Evolutionary conservation across 2,797 vertebrate species (phyloP), one percentile per base, ranked within the genome.

Genomic region (Buphagus erythrorhynchus): DNA sequence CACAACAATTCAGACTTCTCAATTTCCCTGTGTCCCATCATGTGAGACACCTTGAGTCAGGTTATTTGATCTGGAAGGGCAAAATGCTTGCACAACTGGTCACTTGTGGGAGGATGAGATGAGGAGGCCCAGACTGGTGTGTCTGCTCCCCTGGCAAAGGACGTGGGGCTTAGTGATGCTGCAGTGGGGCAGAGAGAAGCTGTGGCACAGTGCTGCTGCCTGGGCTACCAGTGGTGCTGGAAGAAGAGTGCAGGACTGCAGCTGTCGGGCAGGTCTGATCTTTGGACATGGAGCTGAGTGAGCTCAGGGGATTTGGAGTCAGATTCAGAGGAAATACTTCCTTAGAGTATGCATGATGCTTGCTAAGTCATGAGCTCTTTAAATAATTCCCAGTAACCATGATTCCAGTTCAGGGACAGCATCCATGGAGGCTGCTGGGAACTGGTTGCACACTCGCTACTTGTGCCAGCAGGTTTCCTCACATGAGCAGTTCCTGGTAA

Each of bases 51-150:
- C 46, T 75, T 62, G 62, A 91, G 86, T 88, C 67, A 43, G 35
- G 95, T 90, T 90, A 96, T 91, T 90, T 78, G 95, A 97, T 88
- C 90, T 88, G 62, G 31, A 94, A 90, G 86, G 92, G 82, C 69
- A 93, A 78, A 93, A 75, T 0, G 2, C 76, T 91, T 91, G 82
- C 88, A 90, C 86, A 96, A 51, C 36, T 1, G 19, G 66, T 71
- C 76, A 68, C 8, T 5, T 83, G 91, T 18, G 13, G 73, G 63
- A 82, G 78, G 86, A 62, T 4, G 29, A 0, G 0, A 16, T 6
- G 21, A 91, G 71, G 75, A 52, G 5, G 0, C 13, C 21, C 0
- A 5, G 38, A 11, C 21, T 59, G 73, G 20, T 51, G 7, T 28
- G 10, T n/a, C 33, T 78, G 51, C 14, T 18, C 4, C 11, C 10